Conservation (phyloP, 1,140 invertebrate species). For the Sycophaga agraensis region DNA sequence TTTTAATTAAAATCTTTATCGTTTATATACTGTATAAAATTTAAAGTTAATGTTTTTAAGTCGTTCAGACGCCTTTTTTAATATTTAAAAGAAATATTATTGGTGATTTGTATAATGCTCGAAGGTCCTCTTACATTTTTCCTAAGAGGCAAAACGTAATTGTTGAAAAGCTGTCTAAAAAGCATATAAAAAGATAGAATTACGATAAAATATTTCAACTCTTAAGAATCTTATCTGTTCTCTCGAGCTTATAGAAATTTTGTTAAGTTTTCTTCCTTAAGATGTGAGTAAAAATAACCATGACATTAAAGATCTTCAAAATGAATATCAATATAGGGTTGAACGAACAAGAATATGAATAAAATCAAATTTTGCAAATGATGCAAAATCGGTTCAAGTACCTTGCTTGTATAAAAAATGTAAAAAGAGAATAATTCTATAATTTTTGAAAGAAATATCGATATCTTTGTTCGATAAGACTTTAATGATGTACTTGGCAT, state of each 20-base stretch:
- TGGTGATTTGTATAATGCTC: conserved; percentile 19
- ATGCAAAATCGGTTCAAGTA: background rate
- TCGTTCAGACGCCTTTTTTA: conserved; percentile 16
- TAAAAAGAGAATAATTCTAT: conserved; percentile 15
- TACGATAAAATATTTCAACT: background rate
- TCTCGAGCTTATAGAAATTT: conserved; percentile 14
- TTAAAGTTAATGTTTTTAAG: conserved; percentile 28
- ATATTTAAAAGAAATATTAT: conserved; percentile 12
- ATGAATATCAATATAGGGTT: background rate
- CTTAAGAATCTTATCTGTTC: conserved; percentile 5
- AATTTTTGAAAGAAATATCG: conserved; percentile 24
- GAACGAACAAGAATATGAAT: background rate
- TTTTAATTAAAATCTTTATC: conserved; percentile 29
- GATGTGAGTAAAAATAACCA: conserved; percentile 17
- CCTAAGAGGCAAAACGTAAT: conserved; percentile 13
- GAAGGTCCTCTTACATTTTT: conserved; percentile 12
- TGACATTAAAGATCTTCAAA: conserved; percentile 22
- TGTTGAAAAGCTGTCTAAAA: conserved; percentile 9
- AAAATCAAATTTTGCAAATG: conserved; percentile 18
- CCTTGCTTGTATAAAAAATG: conserved; percentile 20
- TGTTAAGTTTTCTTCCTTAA: conserved; percentile 19
- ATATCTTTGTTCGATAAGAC: conserved; percentile 25
- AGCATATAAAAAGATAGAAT: conserved; percentile 5
- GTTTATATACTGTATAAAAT: conserved; percentile 27
- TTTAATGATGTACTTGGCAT: conserved; percentile 8